Percentiles rank a stretch among this genome's conserved stretches.
Conservation (phyloP, 2,888 invertebrate species). For the Ochlodes sylvanus region DNA sequence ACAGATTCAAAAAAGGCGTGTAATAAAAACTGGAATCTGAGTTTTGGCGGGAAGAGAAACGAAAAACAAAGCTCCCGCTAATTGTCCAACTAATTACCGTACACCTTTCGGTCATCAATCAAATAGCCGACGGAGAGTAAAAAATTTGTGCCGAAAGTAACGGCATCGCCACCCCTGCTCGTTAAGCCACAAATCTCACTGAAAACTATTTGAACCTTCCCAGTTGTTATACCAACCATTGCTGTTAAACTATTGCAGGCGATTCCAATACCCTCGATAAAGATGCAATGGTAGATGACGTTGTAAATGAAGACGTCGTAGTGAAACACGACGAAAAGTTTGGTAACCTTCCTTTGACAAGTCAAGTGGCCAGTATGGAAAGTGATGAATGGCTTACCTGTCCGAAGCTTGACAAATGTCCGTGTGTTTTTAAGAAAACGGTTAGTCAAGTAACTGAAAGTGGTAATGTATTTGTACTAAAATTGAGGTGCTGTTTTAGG, state of each 20-base stretch:
- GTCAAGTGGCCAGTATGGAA: conserved; percentile 53
- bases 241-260: not conserved
- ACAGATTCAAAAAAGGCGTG: not conserved
- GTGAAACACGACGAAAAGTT: conserved; percentile 33
- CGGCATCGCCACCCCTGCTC: conserved; percentile 46
- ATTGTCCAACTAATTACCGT: conserved; percentile 66
- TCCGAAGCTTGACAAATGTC: conserved; percentile 51
- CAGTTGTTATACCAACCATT: conserved; percentile 3
- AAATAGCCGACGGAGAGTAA: conserved; percentile 57
- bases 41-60: conserved; percentile 30
- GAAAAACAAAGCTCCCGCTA: conserved; percentile 50
- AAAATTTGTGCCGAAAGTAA: conserved; percentile 54
- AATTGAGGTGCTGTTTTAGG: conserved; percentile 19
- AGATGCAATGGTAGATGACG: conserved; percentile 13
- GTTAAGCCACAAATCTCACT: conserved; percentile 47
- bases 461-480: conserved; percentile 28
- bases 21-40: conserved; percentile 22
- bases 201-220: not conserved
- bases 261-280: not conserved
- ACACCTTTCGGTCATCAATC: conserved; percentile 68
- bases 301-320: conserved; percentile 13
- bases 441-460: conserved; percentile 33
- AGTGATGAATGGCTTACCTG: conserved; percentile 54
- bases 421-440: conserved; percentile 37
- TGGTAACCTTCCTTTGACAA: conserved; percentile 50